Base-by-base conservation (phyloP, 2,113 vertebrate genomes). In the Myrmophylax atrothorax region DNA sequence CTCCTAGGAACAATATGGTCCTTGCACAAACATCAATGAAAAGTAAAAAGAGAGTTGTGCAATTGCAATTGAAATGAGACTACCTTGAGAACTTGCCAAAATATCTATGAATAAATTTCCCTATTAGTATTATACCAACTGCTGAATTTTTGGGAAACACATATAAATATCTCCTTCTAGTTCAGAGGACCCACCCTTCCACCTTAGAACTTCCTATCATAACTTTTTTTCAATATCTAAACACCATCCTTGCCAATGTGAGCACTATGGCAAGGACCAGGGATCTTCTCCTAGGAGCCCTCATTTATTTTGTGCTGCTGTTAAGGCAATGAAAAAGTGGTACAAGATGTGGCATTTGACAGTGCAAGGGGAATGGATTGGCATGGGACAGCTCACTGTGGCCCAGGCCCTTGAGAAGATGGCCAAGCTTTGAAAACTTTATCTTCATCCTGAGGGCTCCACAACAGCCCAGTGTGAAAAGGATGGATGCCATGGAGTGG, bases 21-120 rank as follows among this genome's bases (percentile, higher is more conserved):
- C 64, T 94, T 60, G 47, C 75, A 84, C 56, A 86, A 89, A 50
- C 5, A 14, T 47, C 42, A 35, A 89, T 89, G 76, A 47, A 88
- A 90, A 95, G 80, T 63, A 86, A 63, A 91, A 80, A 46, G 38
- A 23, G 0, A 78, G 20, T 31, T 90, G n/a, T 50, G 47, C 64
- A 90, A 86, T 63, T 94, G 59, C 64, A 83, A 78, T 55, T 91
- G 59, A 95, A 94, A 95, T 90, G 37, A 87, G 55, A 62, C 7
- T 20, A 62, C 63, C 22, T 58, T 67, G 55, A 88, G 76, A 86
- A 84, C 50, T 25, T 88, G 79, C 74, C 72, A 90, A 88, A 94
- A 79, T 46, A 66, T 37, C 53, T 49, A 8, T 59, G 24, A 91
- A 86, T 53, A 55, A 35, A 67, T 77, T 91, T 74, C 22, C 28